These are phyloP conservation scores for Graptemys geographica DNA, from an alignment of 2,797 vertebrate genomes.

Conservation along the genomic window DNA sequence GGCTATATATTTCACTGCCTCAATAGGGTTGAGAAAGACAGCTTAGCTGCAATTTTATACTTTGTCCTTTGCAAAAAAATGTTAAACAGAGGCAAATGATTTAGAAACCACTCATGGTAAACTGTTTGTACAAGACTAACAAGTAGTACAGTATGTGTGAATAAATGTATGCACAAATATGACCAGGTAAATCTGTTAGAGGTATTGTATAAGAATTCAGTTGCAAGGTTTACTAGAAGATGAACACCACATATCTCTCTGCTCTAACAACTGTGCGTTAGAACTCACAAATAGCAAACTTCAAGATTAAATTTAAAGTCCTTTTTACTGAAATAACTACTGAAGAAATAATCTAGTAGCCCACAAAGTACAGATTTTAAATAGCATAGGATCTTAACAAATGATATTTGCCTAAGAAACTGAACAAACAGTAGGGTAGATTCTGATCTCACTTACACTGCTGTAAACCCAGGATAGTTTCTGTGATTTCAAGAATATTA, in stretches of 20 bases:
- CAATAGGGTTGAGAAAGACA: background rate
- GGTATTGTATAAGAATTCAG: background rate
- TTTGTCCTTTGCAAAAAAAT: background rate
- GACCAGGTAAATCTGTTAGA: background rate
- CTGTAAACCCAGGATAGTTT: background rate
- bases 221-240: background rate
- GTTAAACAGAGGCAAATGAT: background rate
- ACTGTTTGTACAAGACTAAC: background rate
- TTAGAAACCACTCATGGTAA: background rate
- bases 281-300: background rate
- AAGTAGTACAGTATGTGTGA: rapidly evolving
- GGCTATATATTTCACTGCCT: background rate
- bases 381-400: background rate
- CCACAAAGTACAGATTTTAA: background rate
- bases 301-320: background rate
- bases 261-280: background rate
- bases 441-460: background rate
- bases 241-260: background rate
- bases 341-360: background rate
- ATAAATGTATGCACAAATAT: background rate
- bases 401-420: background rate
- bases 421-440: background rate
- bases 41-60: background rate
- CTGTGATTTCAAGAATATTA: background rate
- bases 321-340: background rate